Evolutionary conservation across 1,140 invertebrate species (phyloP).

Genomic region (Parasteatoda tepidariorum): DNA sequence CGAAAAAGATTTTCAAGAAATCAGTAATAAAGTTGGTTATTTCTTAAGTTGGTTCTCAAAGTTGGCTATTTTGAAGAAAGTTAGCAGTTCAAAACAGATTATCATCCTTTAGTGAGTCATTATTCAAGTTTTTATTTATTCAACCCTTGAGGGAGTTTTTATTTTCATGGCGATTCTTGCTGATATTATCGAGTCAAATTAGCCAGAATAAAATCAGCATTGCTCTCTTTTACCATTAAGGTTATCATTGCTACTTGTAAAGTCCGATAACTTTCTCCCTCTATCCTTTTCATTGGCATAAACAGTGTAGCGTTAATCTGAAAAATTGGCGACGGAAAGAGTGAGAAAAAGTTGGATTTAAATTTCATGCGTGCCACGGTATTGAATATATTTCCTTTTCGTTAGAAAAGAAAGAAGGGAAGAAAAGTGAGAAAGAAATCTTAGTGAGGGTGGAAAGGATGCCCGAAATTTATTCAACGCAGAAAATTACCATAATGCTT

Average conservation of each 20-base stretch:
- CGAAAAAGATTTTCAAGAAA: no score
- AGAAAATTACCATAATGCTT: slow-evolving; percentile 57
- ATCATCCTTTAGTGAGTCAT: no score
- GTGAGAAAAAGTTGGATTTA: slow-evolving; percentile 17
- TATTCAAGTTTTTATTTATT: no score
- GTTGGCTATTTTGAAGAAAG: no score
- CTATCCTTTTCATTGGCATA: no score
- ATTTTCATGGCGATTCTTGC: no score
- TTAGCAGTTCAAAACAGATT: no score
- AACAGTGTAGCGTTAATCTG: slow-evolving; percentile 33
- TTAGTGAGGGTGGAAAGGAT: neutral
- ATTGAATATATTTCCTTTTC: slow-evolving; percentile 30
- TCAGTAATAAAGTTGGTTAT: no score
- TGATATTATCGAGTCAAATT: slow-evolving; percentile 29
- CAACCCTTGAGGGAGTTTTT: no score
- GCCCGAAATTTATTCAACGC: slow-evolving; percentile 54
- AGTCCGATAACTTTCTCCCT: neutral
- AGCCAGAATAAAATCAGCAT: slow-evolving; percentile 24
- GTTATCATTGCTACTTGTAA: slow-evolving; percentile 17
- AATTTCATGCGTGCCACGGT: slow-evolving; percentile 31
- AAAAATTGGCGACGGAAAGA: neutral
- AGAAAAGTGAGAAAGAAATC: neutral
- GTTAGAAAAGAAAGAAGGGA: slow-evolving; percentile 3
- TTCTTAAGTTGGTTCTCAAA: no score
- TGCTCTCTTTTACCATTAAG: slow-evolving; percentile 1